Percentiles rank a stretch among this genome's conserved stretches.
These are phyloP conservation scores for Eumacrocentrus americanus DNA, from an alignment of 2,888 invertebrate genomes.

Conservation along the genomic window DNA sequence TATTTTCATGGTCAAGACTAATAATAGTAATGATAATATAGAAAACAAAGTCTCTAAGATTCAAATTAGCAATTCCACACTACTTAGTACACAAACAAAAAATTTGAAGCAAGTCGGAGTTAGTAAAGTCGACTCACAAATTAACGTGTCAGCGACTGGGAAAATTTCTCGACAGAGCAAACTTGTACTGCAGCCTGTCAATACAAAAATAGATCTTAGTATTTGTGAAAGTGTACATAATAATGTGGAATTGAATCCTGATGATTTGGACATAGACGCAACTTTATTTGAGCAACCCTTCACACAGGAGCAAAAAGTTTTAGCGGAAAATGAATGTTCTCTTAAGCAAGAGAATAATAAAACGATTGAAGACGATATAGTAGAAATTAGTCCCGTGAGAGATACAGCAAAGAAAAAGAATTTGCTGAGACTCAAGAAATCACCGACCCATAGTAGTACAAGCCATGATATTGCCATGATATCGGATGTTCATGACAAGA, in stretches of 20 bases:
- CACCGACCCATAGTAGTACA: not conserved
- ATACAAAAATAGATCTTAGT: conserved; percentile 25
- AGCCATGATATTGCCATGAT: not conserved
- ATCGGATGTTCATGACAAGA: not conserved
- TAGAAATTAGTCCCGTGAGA: conserved; percentile 5
- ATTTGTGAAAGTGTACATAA: conserved; percentile 1
- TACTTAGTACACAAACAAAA: not conserved
- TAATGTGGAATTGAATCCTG: conserved; percentile 1
- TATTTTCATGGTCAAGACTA: not conserved
- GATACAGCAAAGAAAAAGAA: not conserved
- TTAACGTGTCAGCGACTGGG: conserved; percentile 35
- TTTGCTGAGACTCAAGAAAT: not conserved
- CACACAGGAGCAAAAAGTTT: not conserved
- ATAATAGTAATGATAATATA: not conserved
- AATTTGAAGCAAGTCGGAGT: not conserved
- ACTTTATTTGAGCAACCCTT: conserved; percentile 27
- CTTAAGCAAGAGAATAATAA: not conserved
- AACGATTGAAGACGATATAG: not conserved
- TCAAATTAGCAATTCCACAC: not conserved
- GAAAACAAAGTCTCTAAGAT: not conserved
- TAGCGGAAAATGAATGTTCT: not conserved
- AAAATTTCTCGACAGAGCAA: conserved; percentile 47
- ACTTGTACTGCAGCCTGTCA: conserved; percentile 38
- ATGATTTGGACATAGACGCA: conserved; percentile 22
- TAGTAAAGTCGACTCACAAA: conserved; percentile 27